Percentiles rank a stretch among this genome's conserved stretches.
These are phyloP conservation scores for Oostethus manadensis DNA, from an alignment of 2,113 vertebrate species.

Conservation along the genomic window DNA sequence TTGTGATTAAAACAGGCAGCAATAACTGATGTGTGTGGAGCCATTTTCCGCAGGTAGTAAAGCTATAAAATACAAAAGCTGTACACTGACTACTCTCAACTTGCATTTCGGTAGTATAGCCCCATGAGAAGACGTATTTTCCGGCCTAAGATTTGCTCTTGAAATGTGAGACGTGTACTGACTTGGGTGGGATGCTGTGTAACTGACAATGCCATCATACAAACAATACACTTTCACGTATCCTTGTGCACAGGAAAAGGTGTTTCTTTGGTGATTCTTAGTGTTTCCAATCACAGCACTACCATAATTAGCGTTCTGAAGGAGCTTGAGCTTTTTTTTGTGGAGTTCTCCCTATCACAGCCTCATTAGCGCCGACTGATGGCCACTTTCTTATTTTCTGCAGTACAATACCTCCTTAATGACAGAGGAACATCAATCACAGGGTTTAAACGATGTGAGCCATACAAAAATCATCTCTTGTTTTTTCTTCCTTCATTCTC, in stretches of 20 bases:
- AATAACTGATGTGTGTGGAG: too few relatives aligned
- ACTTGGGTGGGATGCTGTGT: too few relatives aligned
- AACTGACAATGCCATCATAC: too few relatives aligned
- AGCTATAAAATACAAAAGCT: too few relatives aligned
- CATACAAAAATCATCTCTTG: slow-evolving; percentile 36
- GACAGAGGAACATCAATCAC: slow-evolving; percentile 21
- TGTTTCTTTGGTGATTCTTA: neutral
- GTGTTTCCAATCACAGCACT: slow-evolving; percentile 23
- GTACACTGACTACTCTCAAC: too few relatives aligned
- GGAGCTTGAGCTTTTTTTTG: slow-evolving; percentile 22
- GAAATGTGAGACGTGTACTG: too few relatives aligned
- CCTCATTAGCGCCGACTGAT: slow-evolving; percentile 46
- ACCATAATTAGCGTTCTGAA: neutral
- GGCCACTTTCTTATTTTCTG: slow-evolving; percentile 47
- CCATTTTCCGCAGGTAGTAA: too few relatives aligned
- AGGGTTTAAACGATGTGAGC: slow-evolving; percentile 39
- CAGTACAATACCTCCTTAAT: slow-evolving; percentile 42
- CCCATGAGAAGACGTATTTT: too few relatives aligned
- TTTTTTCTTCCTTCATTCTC: neutral
- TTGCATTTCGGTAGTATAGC: too few relatives aligned
- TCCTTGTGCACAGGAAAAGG: neutral
- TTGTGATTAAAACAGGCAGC: too few relatives aligned
- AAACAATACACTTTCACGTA: too few relatives aligned
- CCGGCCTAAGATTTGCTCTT: too few relatives aligned
- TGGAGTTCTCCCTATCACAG: slow-evolving; percentile 36